A percentile compares a stretch with the other conserved stretches of the same genome.
phyloP scores from a whole-genome alignment of 1,140 invertebrate species.

The Eupristina koningsbergeri region DNA sequence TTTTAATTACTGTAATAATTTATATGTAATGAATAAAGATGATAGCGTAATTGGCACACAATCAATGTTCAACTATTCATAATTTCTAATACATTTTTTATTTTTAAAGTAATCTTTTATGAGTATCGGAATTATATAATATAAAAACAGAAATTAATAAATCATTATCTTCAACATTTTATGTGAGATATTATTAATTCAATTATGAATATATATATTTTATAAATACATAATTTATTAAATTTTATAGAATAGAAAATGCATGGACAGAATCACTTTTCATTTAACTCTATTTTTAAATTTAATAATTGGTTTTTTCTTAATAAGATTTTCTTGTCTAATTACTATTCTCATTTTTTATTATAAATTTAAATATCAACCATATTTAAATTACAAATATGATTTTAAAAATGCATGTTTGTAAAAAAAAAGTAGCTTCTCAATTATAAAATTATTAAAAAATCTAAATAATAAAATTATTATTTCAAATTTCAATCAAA shows the following conservation, averaged over 20 bases:
- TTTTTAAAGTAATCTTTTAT: neutral
- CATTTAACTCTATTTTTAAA: no score
- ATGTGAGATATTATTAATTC: neutral
- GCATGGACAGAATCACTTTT: no score
- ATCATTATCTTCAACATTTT: neutral
- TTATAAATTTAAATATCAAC: no score
- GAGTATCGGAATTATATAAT: neutral
- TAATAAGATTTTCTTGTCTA: no score
- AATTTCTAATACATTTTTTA: neutral
- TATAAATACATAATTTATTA: neutral
- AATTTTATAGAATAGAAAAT: neutral
- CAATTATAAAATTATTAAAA: no score
- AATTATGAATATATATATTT: neutral
- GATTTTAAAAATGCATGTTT: no score
- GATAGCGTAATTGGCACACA: neutral
- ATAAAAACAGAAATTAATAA: neutral
- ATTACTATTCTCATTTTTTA: no score
- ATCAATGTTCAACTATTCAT: neutral
- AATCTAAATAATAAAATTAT: no score
- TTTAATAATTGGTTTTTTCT: no score
- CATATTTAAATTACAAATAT: no score
- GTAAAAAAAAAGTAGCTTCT: no score
- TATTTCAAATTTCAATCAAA: no score
- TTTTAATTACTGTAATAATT: conserved; percentile 15
- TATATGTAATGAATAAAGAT: neutral